A percentile compares a stretch with the other conserved stretches of the same genome.
Conservation (phyloP, 2,888 invertebrate genomes). For the Erebia palarica region DNA sequence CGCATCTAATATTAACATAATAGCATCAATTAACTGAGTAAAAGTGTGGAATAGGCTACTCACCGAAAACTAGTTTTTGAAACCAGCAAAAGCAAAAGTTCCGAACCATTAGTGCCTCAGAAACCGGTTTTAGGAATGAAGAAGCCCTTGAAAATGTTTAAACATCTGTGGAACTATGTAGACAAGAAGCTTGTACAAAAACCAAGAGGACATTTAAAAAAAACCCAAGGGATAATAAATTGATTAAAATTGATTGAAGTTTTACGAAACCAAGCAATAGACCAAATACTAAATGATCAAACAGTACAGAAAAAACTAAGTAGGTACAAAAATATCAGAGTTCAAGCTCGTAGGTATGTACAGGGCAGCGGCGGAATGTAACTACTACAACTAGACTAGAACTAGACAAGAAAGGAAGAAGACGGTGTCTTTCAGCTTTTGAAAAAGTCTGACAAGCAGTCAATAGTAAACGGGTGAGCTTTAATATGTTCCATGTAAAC, state of each 20-base stretch:
- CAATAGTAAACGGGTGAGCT: no score
- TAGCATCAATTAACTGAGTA: constrained; percentile 1
- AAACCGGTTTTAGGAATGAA: constrained; percentile 23
- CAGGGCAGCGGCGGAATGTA: no score
- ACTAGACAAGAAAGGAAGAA: no score
- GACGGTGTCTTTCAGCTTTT: no score
- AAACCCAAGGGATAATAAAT: neutral
- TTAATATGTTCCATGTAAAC: no score
- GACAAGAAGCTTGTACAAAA: neutral
- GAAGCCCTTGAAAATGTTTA: constrained; percentile 20
- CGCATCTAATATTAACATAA: constrained; percentile 7
- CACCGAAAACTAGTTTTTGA: constrained; percentile 14
- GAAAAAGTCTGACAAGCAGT: no score
- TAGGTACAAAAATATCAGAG: no score
- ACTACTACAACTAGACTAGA: no score
- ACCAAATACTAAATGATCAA: no score
- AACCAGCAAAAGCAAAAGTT: constrained; percentile 21
- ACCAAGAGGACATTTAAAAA: neutral
- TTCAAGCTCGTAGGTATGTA: no score
- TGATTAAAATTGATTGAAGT: neutral
- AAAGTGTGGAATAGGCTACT: neutral
- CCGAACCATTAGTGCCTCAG: constrained; percentile 12
- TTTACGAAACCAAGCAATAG: neutral
- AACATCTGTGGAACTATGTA: constrained; percentile 8
- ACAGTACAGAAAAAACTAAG: no score